phyloP scores from a whole-genome alignment of 2,888 invertebrate genomes.

The Pediacus dermestoides region DNA sequence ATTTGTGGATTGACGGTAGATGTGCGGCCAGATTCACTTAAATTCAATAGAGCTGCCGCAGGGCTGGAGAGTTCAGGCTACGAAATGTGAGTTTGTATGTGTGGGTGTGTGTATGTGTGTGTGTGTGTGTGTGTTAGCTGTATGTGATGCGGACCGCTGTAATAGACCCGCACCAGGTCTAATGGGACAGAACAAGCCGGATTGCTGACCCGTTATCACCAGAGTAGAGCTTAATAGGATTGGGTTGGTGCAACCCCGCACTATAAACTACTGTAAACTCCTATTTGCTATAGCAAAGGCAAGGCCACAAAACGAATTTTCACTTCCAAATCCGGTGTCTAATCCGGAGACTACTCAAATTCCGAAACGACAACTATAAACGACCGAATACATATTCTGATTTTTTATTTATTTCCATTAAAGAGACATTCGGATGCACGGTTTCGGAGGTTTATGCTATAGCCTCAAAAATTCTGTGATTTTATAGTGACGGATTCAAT shows the following conservation, averaged over 20 bases:
- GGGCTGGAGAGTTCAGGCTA: not conserved
- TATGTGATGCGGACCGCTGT: slow-evolving; percentile 21
- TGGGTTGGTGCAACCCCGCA: slow-evolving; percentile 36
- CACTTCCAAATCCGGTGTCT: slow-evolving; percentile 38
- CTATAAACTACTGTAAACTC: slow-evolving; percentile 40
- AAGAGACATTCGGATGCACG: slow-evolving; percentile 27
- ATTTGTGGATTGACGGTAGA: slow-evolving; percentile 20
- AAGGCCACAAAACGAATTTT: slow-evolving; percentile 41
- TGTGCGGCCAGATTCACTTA: slow-evolving; percentile 13
- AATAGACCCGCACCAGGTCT: slow-evolving; percentile 40
- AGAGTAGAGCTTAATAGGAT: slow-evolving; percentile 41
- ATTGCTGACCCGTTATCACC: slow-evolving; percentile 46
- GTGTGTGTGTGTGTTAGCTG: slow-evolving; percentile 1
- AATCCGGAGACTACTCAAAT: slow-evolving; percentile 28
- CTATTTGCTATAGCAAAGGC: slow-evolving; percentile 33
- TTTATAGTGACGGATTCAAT: too few relatives aligned
- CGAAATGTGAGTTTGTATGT: slow-evolving; percentile 1
- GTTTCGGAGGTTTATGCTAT: slow-evolving; percentile 16
- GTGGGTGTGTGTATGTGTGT: slow-evolving; percentile 3
- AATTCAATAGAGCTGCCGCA: slow-evolving; percentile 20
- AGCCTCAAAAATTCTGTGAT: too few relatives aligned
- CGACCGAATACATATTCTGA: slow-evolving; percentile 25
- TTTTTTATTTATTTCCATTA: slow-evolving; percentile 33
- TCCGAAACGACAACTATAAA: slow-evolving; percentile 19
- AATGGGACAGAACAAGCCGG: slow-evolving; percentile 43